Percentiles rank a stretch among this genome's conserved stretches.
Conservation (phyloP, 2,797 vertebrate genomes). For the Ispidina picta region DNA sequence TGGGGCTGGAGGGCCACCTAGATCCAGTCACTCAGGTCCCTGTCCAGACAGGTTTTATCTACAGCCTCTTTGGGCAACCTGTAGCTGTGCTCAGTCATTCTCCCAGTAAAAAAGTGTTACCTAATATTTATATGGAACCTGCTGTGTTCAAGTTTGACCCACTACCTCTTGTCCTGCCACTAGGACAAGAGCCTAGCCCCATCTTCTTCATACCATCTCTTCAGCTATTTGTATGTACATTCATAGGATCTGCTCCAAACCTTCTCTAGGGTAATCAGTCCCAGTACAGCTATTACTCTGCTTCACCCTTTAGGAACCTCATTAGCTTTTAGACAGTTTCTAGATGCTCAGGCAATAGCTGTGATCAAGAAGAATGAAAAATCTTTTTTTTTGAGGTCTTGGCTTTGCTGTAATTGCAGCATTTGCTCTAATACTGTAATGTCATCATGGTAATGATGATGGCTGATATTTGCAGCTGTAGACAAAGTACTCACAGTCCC, state of each 20-base stretch:
- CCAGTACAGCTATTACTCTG: not conserved
- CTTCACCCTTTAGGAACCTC: not conserved
- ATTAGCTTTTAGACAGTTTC: not conserved
- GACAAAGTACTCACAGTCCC: not conserved
- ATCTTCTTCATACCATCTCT: not conserved
- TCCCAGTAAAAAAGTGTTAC: not conserved
- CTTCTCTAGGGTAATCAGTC: not conserved
- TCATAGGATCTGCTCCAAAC: not conserved
- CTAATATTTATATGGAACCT: not conserved
- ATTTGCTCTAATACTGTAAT: not conserved
- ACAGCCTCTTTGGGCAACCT: not conserved
- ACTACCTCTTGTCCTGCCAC: not conserved
- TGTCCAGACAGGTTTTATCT: not conserved
- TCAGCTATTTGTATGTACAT: not conserved
- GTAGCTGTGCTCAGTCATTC: not conserved
- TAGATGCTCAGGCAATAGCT: not conserved
- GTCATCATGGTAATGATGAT: not conserved
- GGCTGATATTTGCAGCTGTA: not conserved
- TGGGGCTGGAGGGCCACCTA: not conserved
- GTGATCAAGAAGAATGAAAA: not conserved
- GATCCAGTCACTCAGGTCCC: not conserved
- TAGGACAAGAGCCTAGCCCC: not conserved
- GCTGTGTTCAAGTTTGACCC: not conserved
- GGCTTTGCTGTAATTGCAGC: not conserved
- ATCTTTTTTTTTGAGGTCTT: not conserved